A percentile compares a stretch with the other conserved stretches of the same genome.
phyloP scores from a whole-genome alignment of 2,113 vertebrate species.

The Natator depressus region DNA sequence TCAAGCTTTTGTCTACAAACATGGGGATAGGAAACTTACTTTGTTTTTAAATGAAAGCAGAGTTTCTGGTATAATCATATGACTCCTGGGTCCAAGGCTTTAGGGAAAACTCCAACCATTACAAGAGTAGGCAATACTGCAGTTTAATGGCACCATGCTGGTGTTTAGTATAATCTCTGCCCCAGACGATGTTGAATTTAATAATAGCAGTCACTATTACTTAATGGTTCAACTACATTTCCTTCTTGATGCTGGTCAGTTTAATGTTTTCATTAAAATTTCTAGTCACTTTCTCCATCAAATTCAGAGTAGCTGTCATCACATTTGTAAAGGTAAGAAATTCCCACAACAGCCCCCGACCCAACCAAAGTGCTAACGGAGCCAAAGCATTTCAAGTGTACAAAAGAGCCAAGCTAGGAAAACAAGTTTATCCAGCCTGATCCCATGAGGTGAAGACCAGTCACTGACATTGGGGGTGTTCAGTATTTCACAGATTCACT shows the following conservation, averaged over 20 bases:
- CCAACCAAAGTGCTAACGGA: fast-evolving
- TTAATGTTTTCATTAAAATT: neutral
- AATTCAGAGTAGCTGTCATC: neutral
- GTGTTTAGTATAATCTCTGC: neutral
- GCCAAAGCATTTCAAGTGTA: neutral
- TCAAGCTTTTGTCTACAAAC: neutral
- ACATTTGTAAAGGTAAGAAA: neutral
- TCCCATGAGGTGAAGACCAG: neutral
- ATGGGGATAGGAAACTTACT: neutral
- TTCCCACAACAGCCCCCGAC: fast-evolving
- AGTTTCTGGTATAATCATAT: neutral
- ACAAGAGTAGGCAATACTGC: neutral
- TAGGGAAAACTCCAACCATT: neutral
- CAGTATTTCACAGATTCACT: neutral
- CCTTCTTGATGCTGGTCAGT: neutral
- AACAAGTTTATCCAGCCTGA: neutral
- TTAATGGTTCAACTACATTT: fast-evolving
- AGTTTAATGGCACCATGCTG: conserved; percentile 27
- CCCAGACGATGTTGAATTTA: neutral
- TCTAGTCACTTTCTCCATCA: neutral
- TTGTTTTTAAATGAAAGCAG: neutral
- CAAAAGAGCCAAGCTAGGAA: neutral
- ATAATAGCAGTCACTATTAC: neutral
- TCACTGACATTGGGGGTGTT: neutral
- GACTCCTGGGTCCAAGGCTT: neutral